Conservation (phyloP, 1,140 invertebrate genomes). For the Apis dorsata region DNA sequence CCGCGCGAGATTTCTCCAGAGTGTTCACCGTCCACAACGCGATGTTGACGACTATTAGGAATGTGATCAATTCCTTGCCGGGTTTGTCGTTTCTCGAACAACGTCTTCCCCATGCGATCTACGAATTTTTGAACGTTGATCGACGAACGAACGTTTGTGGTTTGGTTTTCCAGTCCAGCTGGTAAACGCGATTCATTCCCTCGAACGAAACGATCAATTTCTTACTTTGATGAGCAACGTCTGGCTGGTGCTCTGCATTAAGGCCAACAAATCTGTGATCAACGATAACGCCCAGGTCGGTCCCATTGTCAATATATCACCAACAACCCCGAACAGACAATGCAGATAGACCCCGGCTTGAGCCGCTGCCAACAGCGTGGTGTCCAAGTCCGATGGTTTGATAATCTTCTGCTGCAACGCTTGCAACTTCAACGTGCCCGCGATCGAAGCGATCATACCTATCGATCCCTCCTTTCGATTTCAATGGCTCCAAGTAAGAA, state of each 20-base stretch:
- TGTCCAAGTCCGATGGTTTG: slow-evolving; percentile 87
- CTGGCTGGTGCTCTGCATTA: slow-evolving; percentile 86
- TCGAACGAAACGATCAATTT: not conserved
- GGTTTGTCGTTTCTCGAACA: slow-evolving; percentile 87
- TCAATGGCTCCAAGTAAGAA: no score
- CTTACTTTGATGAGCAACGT: slow-evolving; percentile 85
- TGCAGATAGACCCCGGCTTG: slow-evolving; percentile 94
- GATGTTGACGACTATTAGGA: slow-evolving; percentile 91
- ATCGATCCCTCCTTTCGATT: not conserved
- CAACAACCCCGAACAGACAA: slow-evolving; percentile 92
- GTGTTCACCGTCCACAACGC: slow-evolving; percentile 93
- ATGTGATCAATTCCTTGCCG: slow-evolving; percentile 90
- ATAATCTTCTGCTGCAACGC: slow-evolving; percentile 73
- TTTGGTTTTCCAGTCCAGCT: no score
- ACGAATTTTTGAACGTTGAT: not conserved
- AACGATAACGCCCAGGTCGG: slow-evolving; percentile 80
- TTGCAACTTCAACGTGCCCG: slow-evolving; percentile 72
- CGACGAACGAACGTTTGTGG: not conserved
- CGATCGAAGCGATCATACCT: slow-evolving; percentile 78
- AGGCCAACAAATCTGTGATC: slow-evolving; percentile 80
- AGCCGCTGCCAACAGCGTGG: slow-evolving; percentile 90
- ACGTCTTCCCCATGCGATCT: slow-evolving; percentile 89
- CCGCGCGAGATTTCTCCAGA: slow-evolving; percentile 90
- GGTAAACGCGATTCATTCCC: not conserved
- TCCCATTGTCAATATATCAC: slow-evolving; percentile 86